These are phyloP conservation scores for Monopterus albus DNA, from an alignment of 2,113 vertebrate species.

Conservation along the genomic window DNA sequence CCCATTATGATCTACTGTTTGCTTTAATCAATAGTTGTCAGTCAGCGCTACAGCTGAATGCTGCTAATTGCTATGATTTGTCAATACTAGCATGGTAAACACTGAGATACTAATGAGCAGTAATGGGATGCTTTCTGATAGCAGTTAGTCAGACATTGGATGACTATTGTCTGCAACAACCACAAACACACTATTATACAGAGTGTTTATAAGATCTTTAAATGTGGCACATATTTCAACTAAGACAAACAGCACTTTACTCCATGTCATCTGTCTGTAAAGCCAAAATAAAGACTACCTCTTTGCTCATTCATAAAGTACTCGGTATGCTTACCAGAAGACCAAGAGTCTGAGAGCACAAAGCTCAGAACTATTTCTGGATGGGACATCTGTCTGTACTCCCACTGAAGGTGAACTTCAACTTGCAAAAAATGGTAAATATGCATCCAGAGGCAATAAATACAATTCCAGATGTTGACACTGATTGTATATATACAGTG, in stretches of 20 bases:
- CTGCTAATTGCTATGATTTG: constrained; percentile 74
- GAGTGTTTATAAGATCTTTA: constrained; percentile 20
- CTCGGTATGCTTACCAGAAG: constrained; percentile 10
- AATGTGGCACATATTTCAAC: constrained; percentile 19
- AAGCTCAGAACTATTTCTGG: constrained; percentile 6
- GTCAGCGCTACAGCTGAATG: constrained; percentile 62
- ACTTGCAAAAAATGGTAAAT: constrained; percentile 10
- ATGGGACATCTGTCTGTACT: constrained; percentile 16
- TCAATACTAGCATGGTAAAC: constrained; percentile 67
- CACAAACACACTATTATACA: constrained; percentile 45
- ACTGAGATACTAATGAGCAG: constrained; percentile 69
- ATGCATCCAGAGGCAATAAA: constrained; percentile 7
- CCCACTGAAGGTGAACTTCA: constrained; percentile 19
- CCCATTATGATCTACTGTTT: constrained; percentile 74
- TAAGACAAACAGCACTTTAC: constrained; percentile 12
- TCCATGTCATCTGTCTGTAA: neutral
- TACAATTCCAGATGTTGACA: constrained; percentile 34
- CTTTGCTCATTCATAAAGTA: neutral
- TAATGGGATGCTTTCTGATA: constrained; percentile 67
- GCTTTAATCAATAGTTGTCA: constrained; percentile 76
- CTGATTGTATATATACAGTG: constrained; percentile 22
- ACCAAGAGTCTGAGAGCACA: constrained; percentile 26
- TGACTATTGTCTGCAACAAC: constrained; percentile 31
- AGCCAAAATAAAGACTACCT: neutral
- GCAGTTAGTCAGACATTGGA: constrained; percentile 55